Conservation (phyloP, 2,797 vertebrate genomes). For the Halcyon leucocephala region DNA sequence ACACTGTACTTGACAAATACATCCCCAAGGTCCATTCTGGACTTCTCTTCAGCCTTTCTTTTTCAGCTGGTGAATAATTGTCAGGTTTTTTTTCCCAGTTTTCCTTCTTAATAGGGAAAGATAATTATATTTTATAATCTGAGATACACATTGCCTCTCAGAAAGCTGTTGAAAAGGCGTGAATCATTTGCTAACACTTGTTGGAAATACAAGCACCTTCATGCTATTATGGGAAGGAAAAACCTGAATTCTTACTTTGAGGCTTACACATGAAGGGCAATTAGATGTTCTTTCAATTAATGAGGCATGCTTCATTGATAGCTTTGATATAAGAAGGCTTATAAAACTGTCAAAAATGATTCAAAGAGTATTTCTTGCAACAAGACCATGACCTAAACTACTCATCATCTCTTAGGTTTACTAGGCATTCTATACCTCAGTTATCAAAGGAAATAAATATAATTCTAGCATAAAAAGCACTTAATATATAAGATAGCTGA, state of each 20-base stretch:
- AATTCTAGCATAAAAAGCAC: neutral
- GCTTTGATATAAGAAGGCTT: slow-evolving; percentile 13
- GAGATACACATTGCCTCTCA: neutral
- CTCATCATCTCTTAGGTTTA: neutral
- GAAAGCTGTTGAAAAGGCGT: neutral
- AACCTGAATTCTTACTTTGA: neutral
- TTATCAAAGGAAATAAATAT: slow-evolving; percentile 27
- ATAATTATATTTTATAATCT: neutral
- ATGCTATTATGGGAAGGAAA: neutral
- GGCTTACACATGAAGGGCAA: neutral
- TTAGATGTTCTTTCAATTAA: slow-evolving; percentile 34
- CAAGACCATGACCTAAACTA: neutral
- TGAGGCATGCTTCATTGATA: neutral
- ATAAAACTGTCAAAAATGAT: slow-evolving; percentile 42
- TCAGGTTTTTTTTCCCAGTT: neutral
- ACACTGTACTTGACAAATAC: neutral
- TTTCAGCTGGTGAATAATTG: neutral
- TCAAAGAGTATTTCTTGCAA: slow-evolving; percentile 28
- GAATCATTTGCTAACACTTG: neutral
- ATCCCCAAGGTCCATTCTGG: neutral
- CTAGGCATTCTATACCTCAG: neutral
- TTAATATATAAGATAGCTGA: neutral
- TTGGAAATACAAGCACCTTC: neutral
- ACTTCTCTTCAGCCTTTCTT: neutral
- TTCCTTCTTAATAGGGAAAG: neutral